Percentiles rank a stretch among this genome's conserved stretches.
Conservation (phyloP, 2,888 invertebrate species). For the Drosophila formosana region DNA sequence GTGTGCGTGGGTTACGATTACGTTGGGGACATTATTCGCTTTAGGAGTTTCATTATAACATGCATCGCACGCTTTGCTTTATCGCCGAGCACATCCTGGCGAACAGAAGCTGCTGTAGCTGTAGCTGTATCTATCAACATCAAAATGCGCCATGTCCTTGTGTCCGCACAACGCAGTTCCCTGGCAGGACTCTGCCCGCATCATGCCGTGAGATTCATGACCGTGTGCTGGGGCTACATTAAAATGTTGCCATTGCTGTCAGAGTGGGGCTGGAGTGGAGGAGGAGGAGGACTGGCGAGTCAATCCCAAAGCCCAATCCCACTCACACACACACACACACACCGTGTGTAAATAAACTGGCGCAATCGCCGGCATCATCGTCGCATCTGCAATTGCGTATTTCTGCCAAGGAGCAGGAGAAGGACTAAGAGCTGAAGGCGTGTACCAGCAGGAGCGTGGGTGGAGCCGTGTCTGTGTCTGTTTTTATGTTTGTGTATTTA, state of each 20-base stretch:
- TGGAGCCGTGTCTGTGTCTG: conserved; percentile 53
- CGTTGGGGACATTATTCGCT: conserved; percentile 71
- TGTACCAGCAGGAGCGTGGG: conserved; percentile 13
- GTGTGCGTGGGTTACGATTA: conserved; percentile 11
- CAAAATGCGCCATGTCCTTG: conserved; percentile 60
- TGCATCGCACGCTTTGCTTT: conserved; percentile 77
- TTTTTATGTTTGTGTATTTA: conserved; percentile 59
- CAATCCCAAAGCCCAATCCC: conserved; percentile 30
- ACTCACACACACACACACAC: background rate
- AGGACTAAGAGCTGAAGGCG: conserved; percentile 3
- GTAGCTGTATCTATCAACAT: conserved; percentile 69
- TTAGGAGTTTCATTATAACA: conserved; percentile 80
- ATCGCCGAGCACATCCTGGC: conserved; percentile 62
- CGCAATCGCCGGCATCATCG: conserved; percentile 76
- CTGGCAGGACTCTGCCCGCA: conserved; percentile 38
- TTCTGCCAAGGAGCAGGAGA: conserved; percentile 21
- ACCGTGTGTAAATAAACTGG: conserved; percentile 74
- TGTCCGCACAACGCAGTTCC: conserved; percentile 26
- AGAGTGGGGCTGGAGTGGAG: background rate
- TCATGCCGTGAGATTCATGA: conserved; percentile 67
- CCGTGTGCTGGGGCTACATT: conserved; percentile 64
- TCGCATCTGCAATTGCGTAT: conserved; percentile 80
- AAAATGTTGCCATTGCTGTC: conserved; percentile 66
- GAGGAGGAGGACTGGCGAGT: background rate
- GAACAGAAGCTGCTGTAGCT: conserved; percentile 26